These are phyloP conservation scores for Leptinotarsa tumamoca DNA, from an alignment of 2,888 invertebrate species.

Conservation along the genomic window DNA sequence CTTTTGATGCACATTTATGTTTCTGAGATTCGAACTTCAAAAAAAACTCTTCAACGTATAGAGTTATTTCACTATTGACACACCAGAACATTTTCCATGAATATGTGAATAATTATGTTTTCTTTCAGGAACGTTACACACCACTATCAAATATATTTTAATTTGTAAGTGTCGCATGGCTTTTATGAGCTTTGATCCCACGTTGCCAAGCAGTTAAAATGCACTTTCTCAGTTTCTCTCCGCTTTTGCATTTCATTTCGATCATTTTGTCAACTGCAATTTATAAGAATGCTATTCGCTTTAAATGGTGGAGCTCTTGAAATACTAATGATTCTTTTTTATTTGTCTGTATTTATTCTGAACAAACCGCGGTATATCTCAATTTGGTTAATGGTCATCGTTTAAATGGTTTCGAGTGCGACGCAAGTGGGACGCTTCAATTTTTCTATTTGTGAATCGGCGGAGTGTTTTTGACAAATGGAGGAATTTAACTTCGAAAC, in stretches of 20 bases:
- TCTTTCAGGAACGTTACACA: slow-evolving; percentile 50
- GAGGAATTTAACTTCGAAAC: too few relatives aligned
- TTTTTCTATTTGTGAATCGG: neutral
- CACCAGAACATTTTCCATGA: slow-evolving; percentile 7
- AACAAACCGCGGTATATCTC: neutral
- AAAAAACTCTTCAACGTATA: too few relatives aligned
- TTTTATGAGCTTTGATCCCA: slow-evolving; percentile 18
- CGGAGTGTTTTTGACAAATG: neutral
- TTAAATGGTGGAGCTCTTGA: slow-evolving; percentile 10
- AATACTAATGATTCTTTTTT: slow-evolving; percentile 2
- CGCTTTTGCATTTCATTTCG: slow-evolving; percentile 27
- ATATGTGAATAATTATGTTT: slow-evolving; percentile 28
- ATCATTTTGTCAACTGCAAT: slow-evolving; percentile 10
- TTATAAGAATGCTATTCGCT: slow-evolving; percentile 11
- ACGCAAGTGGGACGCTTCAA: neutral
- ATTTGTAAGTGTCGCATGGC: slow-evolving; percentile 42
- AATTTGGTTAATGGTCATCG: neutral
- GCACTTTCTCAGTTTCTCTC: slow-evolving; percentile 27
- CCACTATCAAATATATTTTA: slow-evolving; percentile 47
- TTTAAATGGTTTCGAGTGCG: neutral
- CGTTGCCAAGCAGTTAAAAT: slow-evolving; percentile 20
- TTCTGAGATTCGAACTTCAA: too few relatives aligned
- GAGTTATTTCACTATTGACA: too few relatives aligned
- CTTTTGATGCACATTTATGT: too few relatives aligned
- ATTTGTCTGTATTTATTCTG: slow-evolving; percentile 2